These are phyloP conservation scores for Poicephalus meyeri DNA, from an alignment of 2,113 vertebrate species.

Conservation along the genomic window DNA sequence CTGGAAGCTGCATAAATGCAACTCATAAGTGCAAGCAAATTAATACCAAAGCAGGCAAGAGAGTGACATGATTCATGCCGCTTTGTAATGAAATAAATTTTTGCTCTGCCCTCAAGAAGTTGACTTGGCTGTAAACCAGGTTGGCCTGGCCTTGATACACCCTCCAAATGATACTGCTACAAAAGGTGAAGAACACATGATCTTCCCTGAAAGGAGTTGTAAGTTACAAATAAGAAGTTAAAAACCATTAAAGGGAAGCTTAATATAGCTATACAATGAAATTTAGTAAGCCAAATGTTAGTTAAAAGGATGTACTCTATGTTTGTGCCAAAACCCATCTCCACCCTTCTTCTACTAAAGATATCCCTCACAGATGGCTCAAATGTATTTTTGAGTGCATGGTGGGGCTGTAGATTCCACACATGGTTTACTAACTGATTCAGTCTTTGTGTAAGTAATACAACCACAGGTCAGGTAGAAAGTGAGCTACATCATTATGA, in stretches of 20 bases:
- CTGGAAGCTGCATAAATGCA: neutral
- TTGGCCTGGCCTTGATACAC: neutral
- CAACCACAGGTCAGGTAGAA: slow-evolving; percentile 12
- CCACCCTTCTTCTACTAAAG: neutral
- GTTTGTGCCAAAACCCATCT: slow-evolving; percentile 6
- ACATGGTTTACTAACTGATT: neutral
- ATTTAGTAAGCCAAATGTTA: slow-evolving; percentile 7
- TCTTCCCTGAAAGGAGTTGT: neutral
- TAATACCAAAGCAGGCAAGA: neutral
- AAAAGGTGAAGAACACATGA: neutral
- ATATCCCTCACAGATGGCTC: neutral
- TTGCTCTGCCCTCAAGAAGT: neutral
- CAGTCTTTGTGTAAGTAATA: neutral
- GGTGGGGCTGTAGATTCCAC: neutral
- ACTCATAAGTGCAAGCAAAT: neutral
- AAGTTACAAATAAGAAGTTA: neutral
- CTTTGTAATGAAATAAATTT: neutral
- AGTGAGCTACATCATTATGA: neutral
- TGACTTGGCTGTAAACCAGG: neutral
- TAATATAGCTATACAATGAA: neutral
- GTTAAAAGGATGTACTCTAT: neutral
- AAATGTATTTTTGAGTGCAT: neutral
- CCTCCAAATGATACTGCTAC: neutral
- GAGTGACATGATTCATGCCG: neutral
- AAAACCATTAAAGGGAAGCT: neutral